Conservation (phyloP, 2,113 vertebrate species). For the Mionectes macconnelli region DNA sequence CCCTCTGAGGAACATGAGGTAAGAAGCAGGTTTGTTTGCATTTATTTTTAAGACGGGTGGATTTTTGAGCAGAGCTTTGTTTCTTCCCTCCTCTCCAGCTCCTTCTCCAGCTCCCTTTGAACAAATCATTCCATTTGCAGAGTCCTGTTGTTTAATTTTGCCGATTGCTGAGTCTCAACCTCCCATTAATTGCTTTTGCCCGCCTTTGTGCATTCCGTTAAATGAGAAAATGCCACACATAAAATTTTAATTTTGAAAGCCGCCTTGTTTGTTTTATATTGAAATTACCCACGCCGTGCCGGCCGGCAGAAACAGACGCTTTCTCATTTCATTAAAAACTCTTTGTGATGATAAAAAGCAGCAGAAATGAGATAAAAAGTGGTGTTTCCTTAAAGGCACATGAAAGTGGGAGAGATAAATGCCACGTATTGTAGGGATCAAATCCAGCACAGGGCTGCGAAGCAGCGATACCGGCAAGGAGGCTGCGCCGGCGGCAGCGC, state of each 20-base stretch:
- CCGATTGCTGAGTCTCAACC: conserved; percentile 63
- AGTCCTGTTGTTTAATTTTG: conserved; percentile 70
- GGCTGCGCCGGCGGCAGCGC: background rate
- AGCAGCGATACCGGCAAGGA: background rate
- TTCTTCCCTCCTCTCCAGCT: background rate
- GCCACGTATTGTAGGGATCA: conserved; percentile 2
- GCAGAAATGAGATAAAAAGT: conserved; percentile 75
- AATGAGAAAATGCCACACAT: conserved; percentile 74
- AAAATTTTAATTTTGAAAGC: conserved; percentile 78
- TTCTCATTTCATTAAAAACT: conserved; percentile 76
- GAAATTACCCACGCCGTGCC: conserved; percentile 63
- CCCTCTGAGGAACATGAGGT: rapidly evolving
- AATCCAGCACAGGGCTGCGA: background rate
- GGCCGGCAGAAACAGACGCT: conserved; percentile 71
- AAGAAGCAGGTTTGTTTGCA: background rate
- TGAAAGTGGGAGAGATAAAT: conserved; percentile 58
- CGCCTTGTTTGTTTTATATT: conserved; percentile 80
- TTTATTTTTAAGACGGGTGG: background rate
- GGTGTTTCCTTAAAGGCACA: conserved; percentile 62
- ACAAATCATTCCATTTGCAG: conserved; percentile 39
- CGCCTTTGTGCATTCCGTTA: conserved; percentile 71
- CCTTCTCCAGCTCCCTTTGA: background rate
- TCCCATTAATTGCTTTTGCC: conserved; percentile 79
- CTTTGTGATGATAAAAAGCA: conserved; percentile 76
- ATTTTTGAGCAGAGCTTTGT: background rate